Evolutionary conservation across 2,888 invertebrate genomes (phyloP), one percentile per base, ranked within the genome.

Genomic region (Orthonevra nobilis): DNA sequence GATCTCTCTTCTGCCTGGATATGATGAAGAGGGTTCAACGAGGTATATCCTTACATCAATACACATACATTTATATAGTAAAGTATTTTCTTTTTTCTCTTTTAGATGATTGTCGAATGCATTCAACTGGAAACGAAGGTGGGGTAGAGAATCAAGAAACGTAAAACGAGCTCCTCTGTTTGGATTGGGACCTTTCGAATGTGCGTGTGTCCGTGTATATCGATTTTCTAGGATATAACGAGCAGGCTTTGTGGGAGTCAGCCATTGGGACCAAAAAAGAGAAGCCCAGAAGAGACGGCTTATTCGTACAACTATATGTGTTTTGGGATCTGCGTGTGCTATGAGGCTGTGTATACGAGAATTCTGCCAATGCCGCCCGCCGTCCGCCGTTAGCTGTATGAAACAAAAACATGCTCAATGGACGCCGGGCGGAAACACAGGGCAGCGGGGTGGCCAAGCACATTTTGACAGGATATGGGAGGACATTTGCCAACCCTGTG

Each of bases 141-240:
- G 23, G 23, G 5, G 23, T n/a, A n/a, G n/a, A n/a, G n/a, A n/a
- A n/a, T n/a, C n/a, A n/a, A n/a, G n/a, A n/a, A n/a, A n/a, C n/a
- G n/a, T n/a, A n/a, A n/a, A n/a, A n/a, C n/a, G 3, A 23, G 23
- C 3, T 5, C 23, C 50, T 17, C 48, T 56, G 20, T 30, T 34
- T 52, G n/a, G 30, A 66, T 60, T 28, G 32, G 30, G 40, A 42
- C 32, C 46, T 69, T 72, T 66, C 30, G 44, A 66, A 73, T 68
- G 56, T 79, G 79, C 79, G 79, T 79, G 79, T 72, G 66, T 79
- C 66, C 66, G 79, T 79, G 72, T 54, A 61, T 72, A 77, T 77
- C 68, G 79, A 72, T 79, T 79, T 72, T 79, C 42, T 32, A 36
- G 50, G 34, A 38, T 2, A 20, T 15, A 30, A 9, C n/a, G 20